phyloP scores from a whole-genome alignment of 2,797 vertebrate species.

The Meda fulgida region DNA sequence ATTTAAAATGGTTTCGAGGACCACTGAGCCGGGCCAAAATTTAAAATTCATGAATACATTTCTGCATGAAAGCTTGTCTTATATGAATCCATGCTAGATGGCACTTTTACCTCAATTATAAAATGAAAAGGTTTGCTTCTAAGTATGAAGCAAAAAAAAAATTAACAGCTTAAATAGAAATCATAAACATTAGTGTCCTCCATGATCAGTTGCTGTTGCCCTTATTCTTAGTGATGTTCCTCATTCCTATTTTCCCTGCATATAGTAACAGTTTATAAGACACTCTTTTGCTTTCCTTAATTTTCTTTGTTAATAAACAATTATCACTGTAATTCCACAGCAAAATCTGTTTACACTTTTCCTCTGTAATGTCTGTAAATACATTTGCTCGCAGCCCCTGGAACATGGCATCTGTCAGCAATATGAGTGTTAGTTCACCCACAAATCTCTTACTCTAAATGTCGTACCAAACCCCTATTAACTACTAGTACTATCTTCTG shows the following conservation, averaged over 20 bases:
- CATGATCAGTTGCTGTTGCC: background rate
- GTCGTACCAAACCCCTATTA: background rate
- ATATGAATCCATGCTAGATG: background rate
- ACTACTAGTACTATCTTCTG: background rate
- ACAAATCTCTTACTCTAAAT: background rate
- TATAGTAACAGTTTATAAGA: background rate
- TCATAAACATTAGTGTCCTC: background rate
- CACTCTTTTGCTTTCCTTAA: background rate
- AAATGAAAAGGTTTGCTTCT: slow-evolving; percentile 3
- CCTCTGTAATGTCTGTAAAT: background rate
- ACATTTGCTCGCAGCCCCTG: background rate
- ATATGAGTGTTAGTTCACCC: background rate
- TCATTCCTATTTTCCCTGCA: background rate
- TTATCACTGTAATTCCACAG: background rate
- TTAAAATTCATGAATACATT: slow-evolving; percentile 43
- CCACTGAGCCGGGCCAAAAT: background rate
- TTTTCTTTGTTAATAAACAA: background rate
- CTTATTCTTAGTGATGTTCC: background rate
- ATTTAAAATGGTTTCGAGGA: background rate
- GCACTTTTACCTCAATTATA: background rate
- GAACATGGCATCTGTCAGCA: background rate
- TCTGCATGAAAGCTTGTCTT: background rate
- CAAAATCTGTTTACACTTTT: background rate
- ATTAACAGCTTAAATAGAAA: slow-evolving; percentile 1
- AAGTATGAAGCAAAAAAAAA: background rate